Conservation (phyloP, 2,888 invertebrate species). For the Hoplodrina ambigua region DNA sequence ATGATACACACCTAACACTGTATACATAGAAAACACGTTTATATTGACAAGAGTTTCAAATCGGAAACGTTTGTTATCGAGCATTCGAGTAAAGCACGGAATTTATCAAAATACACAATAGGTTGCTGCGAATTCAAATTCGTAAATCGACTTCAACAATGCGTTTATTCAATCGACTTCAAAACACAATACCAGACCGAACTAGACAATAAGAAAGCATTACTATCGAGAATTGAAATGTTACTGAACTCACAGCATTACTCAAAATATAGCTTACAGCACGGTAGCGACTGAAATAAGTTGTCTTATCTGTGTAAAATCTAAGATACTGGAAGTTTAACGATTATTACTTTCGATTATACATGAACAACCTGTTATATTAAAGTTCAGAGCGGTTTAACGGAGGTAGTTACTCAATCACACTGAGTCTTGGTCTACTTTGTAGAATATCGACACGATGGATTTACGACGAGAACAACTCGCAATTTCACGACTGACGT, state of each 20-base stretch:
- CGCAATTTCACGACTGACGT: constrained; percentile 54
- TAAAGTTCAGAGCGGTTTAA: constrained; percentile 54
- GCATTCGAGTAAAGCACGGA: constrained; percentile 37
- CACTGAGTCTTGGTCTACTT: constrained; percentile 31
- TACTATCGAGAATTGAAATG: constrained; percentile 56
- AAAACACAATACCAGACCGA: constrained; percentile 51
- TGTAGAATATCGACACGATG: constrained; percentile 42
- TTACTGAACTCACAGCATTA: constrained; percentile 42
- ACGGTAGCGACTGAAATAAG: constrained; percentile 62
- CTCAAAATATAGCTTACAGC: constrained; percentile 53
- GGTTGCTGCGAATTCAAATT: constrained; percentile 35
- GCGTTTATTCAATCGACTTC: constrained; percentile 50
- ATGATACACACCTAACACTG: constrained; percentile 10
- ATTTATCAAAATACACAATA: constrained; percentile 50
- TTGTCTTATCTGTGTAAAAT: constrained; percentile 64
- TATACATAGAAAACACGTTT: constrained; percentile 26
- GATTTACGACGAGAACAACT: constrained; percentile 56
- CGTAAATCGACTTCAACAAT: constrained; percentile 52
- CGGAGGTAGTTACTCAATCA: constrained; percentile 53
- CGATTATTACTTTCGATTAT: constrained; percentile 69
- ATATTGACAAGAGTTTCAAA: constrained; percentile 39
- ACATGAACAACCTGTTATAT: constrained; percentile 56
- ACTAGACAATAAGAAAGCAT: constrained; percentile 44
- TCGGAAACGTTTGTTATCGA: constrained; percentile 27
- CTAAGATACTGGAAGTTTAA: constrained; percentile 67